phyloP scores from a whole-genome alignment of 2,797 vertebrate genomes.

The Psittacula echo region DNA sequence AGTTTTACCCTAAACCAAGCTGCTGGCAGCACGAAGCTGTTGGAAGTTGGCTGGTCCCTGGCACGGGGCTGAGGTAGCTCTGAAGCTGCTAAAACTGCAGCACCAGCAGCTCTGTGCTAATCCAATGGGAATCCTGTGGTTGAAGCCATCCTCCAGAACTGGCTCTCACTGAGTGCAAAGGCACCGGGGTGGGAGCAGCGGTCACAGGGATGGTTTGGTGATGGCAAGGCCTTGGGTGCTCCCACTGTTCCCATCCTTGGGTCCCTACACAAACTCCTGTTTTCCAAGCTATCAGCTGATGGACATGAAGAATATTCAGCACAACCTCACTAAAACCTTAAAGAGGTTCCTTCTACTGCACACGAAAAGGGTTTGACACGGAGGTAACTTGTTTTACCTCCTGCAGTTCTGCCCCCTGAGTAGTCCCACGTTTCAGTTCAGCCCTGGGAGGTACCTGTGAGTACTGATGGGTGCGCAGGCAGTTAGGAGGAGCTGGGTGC shows the following conservation, averaged over 20 bases:
- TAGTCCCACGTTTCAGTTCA: neutral
- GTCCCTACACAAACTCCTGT: accelerated
- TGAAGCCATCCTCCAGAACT: neutral
- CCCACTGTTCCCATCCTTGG: neutral
- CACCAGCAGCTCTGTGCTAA: neutral
- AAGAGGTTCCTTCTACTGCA: neutral
- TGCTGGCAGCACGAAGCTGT: neutral
- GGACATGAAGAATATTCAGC: neutral
- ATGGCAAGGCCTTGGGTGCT: neutral
- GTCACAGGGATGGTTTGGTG: accelerated
- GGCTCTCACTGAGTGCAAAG: neutral
- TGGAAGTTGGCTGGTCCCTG: neutral
- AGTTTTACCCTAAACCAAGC: neutral
- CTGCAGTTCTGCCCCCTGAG: neutral
- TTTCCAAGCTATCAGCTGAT: neutral
- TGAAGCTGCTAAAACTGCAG: neutral
- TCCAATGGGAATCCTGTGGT: neutral
- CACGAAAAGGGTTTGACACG: neutral
- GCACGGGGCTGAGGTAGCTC: neutral
- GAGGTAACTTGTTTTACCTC: no score
- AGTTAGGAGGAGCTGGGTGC: neutral
- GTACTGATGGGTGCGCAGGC: neutral
- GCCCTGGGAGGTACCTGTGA: neutral
- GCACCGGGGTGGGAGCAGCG: neutral
- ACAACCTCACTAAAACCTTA: neutral